These are phyloP conservation scores for Eledone cirrhosa DNA, from an alignment of 2,888 invertebrate genomes.

Conservation along the genomic window DNA sequence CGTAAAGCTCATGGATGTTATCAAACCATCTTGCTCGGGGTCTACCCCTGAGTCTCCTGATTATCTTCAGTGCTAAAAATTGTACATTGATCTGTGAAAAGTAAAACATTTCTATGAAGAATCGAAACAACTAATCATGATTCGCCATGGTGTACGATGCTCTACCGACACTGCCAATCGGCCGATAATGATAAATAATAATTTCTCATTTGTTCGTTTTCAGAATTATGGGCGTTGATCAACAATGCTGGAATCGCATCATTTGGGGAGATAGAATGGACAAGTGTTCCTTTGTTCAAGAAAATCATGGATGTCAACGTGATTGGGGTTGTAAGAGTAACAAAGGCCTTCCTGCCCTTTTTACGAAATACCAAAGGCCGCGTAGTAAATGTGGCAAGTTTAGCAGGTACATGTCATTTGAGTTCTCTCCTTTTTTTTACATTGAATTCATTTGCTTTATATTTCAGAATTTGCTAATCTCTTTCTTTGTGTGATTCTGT, in stretches of 20 bases:
- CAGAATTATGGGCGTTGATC: constrained; percentile 60
- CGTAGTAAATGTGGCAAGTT: constrained; percentile 59
- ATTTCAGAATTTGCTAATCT: no score
- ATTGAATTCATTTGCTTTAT: not conserved
- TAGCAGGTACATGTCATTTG: constrained; percentile 50
- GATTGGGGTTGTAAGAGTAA: constrained; percentile 58
- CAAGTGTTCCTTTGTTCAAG: constrained; percentile 53
- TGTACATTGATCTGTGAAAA: no score
- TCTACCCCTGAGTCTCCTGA: no score
- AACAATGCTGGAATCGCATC: constrained; percentile 61
- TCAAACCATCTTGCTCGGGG: no score
- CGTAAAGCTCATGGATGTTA: no score
- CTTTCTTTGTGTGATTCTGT: no score
- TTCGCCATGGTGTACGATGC: no score
- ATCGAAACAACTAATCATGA: not conserved
- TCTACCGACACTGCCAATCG: not conserved
- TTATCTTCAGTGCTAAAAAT: no score
- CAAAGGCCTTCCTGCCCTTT: constrained; percentile 59
- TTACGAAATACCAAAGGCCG: constrained; percentile 52
- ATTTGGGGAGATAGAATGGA: constrained; percentile 62
- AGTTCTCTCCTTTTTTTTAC: not conserved
- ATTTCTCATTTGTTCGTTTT: not conserved
- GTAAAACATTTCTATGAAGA: no score
- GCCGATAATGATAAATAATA: no score
- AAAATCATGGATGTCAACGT: constrained; percentile 60